phyloP scores from a whole-genome alignment of 1,140 invertebrate genomes.

The Panagrolaimus sp. region DNA sequence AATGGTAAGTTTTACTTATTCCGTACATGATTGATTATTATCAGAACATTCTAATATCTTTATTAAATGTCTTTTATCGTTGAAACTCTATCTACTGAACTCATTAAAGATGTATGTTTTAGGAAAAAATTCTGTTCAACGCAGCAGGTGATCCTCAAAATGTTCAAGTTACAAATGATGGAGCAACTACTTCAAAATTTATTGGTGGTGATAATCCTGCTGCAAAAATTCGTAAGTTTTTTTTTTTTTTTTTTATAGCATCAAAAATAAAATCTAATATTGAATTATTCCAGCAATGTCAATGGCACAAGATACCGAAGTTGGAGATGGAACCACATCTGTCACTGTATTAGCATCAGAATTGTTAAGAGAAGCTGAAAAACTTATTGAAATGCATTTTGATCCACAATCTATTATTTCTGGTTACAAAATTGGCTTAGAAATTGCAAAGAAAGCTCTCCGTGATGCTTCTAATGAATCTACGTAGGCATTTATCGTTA shows the following conservation, averaged over 20 bases:
- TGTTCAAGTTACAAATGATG: conserved; percentile 97
- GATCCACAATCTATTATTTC: conserved; percentile 96
- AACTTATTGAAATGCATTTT: conserved; percentile 83
- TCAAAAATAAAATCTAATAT: conserved; percentile 18
- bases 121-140: conserved; percentile 92
- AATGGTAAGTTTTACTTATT: conserved; percentile 67
- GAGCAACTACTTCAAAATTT: conserved; percentile 91
- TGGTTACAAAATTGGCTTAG: conserved; percentile 82
- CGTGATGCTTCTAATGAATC: conserved; percentile 74
- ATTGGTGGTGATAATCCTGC: conserved; percentile 97
- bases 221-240: conserved; percentile 95
- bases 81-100: conserved; percentile 11
- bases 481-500: conserved; percentile 61
- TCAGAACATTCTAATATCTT: conserved; percentile 10
- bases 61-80: conserved; percentile 11
- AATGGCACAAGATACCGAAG: conserved; percentile 96
- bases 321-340: conserved; percentile 98
- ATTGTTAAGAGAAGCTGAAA: conserved; percentile 87
- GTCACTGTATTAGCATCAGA: conserved; percentile 94
- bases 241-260: conserved; percentile 59
- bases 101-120: conserved; percentile 13
- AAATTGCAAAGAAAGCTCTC: conserved; percentile 77
- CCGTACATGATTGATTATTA: background rate
- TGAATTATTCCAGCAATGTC: conserved; percentile 74
- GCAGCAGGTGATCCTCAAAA: conserved; percentile 73